Conservation (phyloP, 2,113 vertebrate species). For the Ranitomeya imitator region DNA sequence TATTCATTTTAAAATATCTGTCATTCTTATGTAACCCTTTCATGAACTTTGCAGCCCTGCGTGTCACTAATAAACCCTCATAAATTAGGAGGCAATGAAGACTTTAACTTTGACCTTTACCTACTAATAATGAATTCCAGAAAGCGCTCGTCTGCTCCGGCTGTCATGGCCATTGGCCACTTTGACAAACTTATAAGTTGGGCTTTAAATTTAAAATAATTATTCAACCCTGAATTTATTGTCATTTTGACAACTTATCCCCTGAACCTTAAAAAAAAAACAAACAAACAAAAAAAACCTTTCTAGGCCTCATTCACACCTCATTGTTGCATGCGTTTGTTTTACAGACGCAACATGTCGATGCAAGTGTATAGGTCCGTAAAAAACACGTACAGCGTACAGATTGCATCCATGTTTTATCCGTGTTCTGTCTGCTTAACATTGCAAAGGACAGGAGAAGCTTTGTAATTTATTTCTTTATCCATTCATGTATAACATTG, state of each 20-base stretch:
- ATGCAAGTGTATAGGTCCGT: too few species aligned
- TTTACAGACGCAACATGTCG: too few species aligned
- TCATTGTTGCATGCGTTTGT: too few species aligned
- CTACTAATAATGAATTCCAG: background rate
- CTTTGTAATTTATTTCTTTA: too few species aligned
- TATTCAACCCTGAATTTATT: background rate
- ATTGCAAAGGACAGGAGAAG: too few species aligned
- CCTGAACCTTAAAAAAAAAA: background rate
- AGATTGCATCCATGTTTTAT: too few species aligned
- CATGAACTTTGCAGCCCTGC: background rate
- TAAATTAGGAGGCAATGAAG: background rate
- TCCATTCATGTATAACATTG: too few species aligned
- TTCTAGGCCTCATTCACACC: too few species aligned
- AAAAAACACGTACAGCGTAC: too few species aligned
- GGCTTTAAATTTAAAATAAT: background rate
- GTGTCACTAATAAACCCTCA: background rate
- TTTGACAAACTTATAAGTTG: background rate
- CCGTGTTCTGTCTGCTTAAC: too few species aligned
- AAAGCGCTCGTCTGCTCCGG: background rate
- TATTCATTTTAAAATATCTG: slow-evolving; percentile 16
- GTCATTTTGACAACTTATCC: background rate
- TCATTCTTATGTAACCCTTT: slow-evolving; percentile 19
- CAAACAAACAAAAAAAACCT: too few species aligned
- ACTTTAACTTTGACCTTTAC: slow-evolving; percentile 1
- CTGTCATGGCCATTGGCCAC: background rate